Evolutionary conservation across 2,797 vertebrate species (phyloP), one percentile per base, ranked within the genome.

Genomic region (Sebastiscus tertius): DNA sequence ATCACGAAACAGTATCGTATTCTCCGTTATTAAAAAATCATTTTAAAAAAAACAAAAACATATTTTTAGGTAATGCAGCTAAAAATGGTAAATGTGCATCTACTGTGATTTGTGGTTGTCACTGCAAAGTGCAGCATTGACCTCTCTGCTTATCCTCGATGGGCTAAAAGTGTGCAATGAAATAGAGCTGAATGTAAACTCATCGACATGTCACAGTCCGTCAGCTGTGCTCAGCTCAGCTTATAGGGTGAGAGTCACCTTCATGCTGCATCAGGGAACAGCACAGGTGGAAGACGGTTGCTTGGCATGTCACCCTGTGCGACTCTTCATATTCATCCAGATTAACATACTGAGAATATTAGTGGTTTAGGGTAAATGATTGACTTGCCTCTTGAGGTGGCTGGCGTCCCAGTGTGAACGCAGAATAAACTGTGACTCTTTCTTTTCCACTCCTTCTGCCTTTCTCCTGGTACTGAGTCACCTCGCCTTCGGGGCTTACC

Each of bases 401-500:
- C 83, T 20, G 14, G 79, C 87, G 64, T 88, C 75, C 82, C 49
- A 20, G 55, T 67, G 82, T 80, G 85, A 86, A 87, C 42, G 49
- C 68, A 78, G 71, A 85, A 89, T 66, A 86, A 87, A 88, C 78
- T 42, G 78, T 39, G 81, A 73, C 80, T 61, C 59, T 90, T 54
- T 88, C 66, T 81, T 56, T 56, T 67, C 62, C 66, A 49, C 62
- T 60, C 75, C 46, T 77, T 74, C 42, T 81, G 56, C 87, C 65
- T 81, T 78, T 58, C 80, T 87, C 70, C 73, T 75, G 78, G 72
- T 68, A 80, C 89, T 76, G 85, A 90, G 89, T 93, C 92, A 90
- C 92, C 80, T 85, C 72, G 81, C 91, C 94, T 93, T 88, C 82
- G 82, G 94, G 92, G 91, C 89, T 94, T 90, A 94, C 93, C 90